Conservation (phyloP, 2,888 invertebrate species). For the Scaeva pyrastri region DNA sequence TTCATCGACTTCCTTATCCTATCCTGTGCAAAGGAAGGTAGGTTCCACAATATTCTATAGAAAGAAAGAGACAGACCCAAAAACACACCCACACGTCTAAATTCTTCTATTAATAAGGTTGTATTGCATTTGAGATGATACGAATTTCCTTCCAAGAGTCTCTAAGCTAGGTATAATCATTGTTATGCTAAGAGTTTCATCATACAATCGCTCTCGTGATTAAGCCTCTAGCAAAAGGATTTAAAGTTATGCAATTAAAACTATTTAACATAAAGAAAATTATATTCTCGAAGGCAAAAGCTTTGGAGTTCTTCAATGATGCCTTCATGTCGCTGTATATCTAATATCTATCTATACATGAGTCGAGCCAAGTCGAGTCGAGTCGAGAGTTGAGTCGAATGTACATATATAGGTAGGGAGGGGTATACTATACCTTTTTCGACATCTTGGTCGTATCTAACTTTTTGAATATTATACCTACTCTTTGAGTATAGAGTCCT, state of each 20-base stretch:
- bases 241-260: conserved; percentile 72
- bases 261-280: conserved; percentile 72
- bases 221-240: conserved; percentile 69
- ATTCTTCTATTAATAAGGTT: conserved; percentile 42
- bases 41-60: background rate
- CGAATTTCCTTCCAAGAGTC: conserved; percentile 33
- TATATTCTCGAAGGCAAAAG: conserved; percentile 58
- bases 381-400: too few species aligned
- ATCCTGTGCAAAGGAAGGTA: background rate
- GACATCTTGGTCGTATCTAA: conserved; percentile 34
- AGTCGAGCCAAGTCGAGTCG: too few species aligned
- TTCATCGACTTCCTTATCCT: conserved; percentile 39
- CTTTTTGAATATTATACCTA: conserved; percentile 1
- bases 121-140: conserved; percentile 48
- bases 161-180: conserved; percentile 54
- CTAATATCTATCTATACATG: too few species aligned
- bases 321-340: background rate
- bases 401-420: background rate
- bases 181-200: conserved; percentile 64
- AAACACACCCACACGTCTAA: background rate
- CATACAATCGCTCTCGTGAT: conserved; percentile 67
- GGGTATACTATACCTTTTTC: background rate
- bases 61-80: background rate
- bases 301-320: conserved; percentile 10
- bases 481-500: conserved; percentile 12